Conservation (phyloP, 2,888 invertebrate genomes). For the Ischnus inquisitorius region DNA sequence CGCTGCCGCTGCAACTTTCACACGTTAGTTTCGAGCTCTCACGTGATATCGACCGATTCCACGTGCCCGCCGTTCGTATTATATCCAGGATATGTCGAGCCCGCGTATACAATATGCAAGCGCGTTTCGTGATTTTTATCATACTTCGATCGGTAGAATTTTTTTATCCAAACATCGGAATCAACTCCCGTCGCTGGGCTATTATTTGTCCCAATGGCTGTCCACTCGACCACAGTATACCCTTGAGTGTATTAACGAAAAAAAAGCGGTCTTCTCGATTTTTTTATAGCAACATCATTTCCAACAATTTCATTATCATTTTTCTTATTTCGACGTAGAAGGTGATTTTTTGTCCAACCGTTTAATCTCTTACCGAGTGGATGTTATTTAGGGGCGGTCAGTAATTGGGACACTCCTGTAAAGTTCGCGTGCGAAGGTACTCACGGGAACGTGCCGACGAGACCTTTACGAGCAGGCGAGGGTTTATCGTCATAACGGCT, state of each 20-base stretch:
- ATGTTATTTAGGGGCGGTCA: not conserved
- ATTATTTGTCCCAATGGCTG: not conserved
- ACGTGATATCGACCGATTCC: slow-evolving; percentile 32
- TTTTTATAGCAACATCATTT: too few species aligned
- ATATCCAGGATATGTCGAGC: not conserved
- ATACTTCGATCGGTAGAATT: not conserved
- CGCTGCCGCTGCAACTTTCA: slow-evolving; percentile 4
- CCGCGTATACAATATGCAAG: slow-evolving; percentile 4
- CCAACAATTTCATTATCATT: not conserved
- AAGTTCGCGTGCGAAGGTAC: slow-evolving; percentile 35
- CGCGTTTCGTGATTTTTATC: slow-evolving; percentile 19
- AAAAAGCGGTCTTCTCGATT: too few species aligned
- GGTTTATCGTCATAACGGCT: not conserved
- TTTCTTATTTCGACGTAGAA: not conserved
- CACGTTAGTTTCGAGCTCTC: slow-evolving; percentile 6
- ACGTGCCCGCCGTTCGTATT: not conserved
- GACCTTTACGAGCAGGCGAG: slow-evolving; percentile 15
- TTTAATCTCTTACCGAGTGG: not conserved
- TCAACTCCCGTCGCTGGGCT: not conserved
- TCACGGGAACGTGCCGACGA: slow-evolving; percentile 17
- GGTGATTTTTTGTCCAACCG: slow-evolving; percentile 9
- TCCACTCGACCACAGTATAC: not conserved
- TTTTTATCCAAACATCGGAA: slow-evolving; percentile 2
- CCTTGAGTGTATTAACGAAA: not conserved
- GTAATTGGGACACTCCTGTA: not conserved